Percentiles rank a stretch among this genome's conserved stretches.
phyloP scores from a whole-genome alignment of 92 coral and sea anemone genomes.

The Palythoa heliodiscus region DNA sequence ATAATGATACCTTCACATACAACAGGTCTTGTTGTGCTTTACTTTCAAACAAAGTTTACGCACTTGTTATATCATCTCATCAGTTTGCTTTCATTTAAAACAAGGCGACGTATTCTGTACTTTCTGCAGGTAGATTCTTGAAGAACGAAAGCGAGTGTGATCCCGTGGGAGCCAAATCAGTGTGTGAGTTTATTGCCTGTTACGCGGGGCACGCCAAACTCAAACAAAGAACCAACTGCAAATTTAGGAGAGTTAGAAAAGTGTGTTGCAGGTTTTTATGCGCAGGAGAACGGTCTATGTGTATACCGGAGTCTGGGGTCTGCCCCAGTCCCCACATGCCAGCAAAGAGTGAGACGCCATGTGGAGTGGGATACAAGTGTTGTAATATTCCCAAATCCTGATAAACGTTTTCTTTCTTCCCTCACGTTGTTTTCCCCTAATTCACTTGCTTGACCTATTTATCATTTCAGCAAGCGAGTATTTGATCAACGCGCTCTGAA shows the following conservation, averaged over 20 bases:
- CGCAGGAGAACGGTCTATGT: conserved; percentile 35
- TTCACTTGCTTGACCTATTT: background rate
- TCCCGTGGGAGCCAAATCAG: conserved; percentile 40
- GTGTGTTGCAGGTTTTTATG: conserved; percentile 38
- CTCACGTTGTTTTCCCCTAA: background rate
- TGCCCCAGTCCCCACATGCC: conserved; percentile 41
- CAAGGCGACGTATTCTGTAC: background rate
- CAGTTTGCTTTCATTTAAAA: background rate
- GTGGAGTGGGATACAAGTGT: conserved; percentile 24
- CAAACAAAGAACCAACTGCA: conserved; percentile 39
- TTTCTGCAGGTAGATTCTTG: conserved; percentile 24
- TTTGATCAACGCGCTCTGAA: too few relatives aligned
- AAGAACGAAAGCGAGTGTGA: conserved; percentile 49
- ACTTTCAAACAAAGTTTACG: background rate
- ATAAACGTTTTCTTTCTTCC: background rate
- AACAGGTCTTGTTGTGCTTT: background rate
- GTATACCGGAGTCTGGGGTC: conserved; percentile 37
- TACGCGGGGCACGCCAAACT: conserved; percentile 30
- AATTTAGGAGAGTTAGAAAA: conserved; percentile 18
- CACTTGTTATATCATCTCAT: background rate
- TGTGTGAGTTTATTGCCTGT: conserved; percentile 47
- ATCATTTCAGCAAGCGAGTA: too few relatives aligned
- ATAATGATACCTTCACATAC: too few relatives aligned
- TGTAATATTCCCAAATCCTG: conserved; percentile 16
- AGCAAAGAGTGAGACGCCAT: conserved; percentile 32